Base-by-base conservation (phyloP, 2,888 invertebrate genomes). In the Aradus depressus region DNA sequence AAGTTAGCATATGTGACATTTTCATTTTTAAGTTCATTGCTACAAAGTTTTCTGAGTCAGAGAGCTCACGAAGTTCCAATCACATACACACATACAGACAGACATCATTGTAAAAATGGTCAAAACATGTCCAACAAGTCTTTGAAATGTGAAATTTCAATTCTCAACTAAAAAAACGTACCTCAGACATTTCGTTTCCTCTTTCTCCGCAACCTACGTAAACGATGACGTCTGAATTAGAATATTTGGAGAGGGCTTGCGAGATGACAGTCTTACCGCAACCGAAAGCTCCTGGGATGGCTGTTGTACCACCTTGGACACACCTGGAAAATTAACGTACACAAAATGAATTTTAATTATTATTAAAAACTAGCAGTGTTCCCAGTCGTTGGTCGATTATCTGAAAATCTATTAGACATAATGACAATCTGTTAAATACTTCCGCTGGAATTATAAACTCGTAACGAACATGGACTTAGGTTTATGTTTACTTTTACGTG, bases 241-340 rank as follows among this genome's bases (percentile, higher is more conserved):
- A 97, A 73, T 93, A 99, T 72, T 99, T 99, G 64, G 97, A 98
- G 55, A 99, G 75, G 2, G 98, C 91, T 73, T 98, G 98, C 4
- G 97, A 98, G 72, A 99, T 98, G 65, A 99, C 98, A 70, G 98
- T 99, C 76, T 99, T 99, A 63, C 98, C 98, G 72, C 98, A 99
- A 70, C 98, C 98, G 75, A 99, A 98, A 65, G 98, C 98, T 53
- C 98, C 97, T 63, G 96, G 96, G 72, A 97, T 96, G 64, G 96
- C 96, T 2, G 97, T 97, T 35, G 97, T 97, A 58, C 97, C 97
- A 58, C 97, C 97, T 72, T 95, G 95, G 19, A 97, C 96, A 68
- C 93, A 95, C 4, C 88, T 89, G 68, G 1, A 63, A 62, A 19
- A 21, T 18, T 2, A 18, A n/a, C 10, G 23, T 35, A 12, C n/a